Evolutionary conservation across 2,113 vertebrate species (phyloP), one percentile per base, ranked within the genome.

Genomic region (Emydocephalus ijimae): DNA sequence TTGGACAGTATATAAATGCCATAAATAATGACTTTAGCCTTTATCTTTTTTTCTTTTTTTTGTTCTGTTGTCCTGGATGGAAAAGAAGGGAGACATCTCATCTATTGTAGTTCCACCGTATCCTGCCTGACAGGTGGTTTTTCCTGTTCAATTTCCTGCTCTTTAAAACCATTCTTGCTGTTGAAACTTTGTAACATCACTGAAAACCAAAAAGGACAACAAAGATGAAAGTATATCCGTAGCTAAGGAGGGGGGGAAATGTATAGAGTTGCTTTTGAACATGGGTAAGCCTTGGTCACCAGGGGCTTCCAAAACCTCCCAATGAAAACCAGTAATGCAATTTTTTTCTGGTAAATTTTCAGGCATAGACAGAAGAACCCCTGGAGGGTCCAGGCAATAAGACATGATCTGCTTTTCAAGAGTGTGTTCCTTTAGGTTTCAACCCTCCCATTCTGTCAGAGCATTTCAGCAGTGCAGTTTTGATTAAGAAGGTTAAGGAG

Each of bases 71-170:
- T 4, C 21, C 45, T 86, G 20, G 12, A 34, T 34, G n/a, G n/a
- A 18, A 74, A 74, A 74, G 64, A 74, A 34, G 64, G 64, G 29
- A 74, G 11, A 74, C 29, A 34, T 34, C 64, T 34, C 64, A 18
- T 92, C 93, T 92, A 92, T 94, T 95, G 93, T 94, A 52, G 6
- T 39, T 55, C 52, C 8, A 54, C 50, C 86, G 54, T 8, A 15
- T 39, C 34, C 88, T 34, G 34, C 88, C 55, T 14, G 20, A 59
- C 34, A 59, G 43, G 23, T 57, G 23, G 18, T 20, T 87, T 52
- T 88, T 34, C 55, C 52, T 88, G 87, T n/a, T 45, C 39, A 59
- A 61, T 45, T 54, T 64, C 39, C 57, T 89, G 57, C 11, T 89
- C 14, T 48, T 64, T 24, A 61, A 89, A 89, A 45, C 45, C 39